Conservation (phyloP, 2,113 vertebrate genomes). For the Pseudorectes ferrugineus region DNA sequence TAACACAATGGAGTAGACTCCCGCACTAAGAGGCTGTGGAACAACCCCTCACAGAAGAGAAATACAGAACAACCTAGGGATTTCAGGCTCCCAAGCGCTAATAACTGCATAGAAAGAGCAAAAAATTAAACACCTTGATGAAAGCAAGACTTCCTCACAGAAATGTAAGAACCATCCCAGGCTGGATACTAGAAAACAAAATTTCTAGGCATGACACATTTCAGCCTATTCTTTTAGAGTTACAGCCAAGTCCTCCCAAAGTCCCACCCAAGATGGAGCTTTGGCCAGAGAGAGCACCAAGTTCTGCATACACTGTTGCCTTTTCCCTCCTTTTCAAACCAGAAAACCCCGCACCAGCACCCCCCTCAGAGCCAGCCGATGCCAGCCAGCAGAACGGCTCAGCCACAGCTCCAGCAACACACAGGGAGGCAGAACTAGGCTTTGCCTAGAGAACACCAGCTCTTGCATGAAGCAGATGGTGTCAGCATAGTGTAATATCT, state of each 20-base stretch:
- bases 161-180: neutral
- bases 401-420: neutral
- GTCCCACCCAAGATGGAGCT: neutral
- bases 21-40: neutral
- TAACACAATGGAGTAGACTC: neutral
- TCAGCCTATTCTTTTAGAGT: neutral
- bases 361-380: fast-evolving
- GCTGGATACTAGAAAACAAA: neutral
- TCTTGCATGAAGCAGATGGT: neutral
- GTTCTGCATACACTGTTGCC: neutral
- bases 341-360: neutral
- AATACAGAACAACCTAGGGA: neutral
- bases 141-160: neutral
- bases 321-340: neutral
- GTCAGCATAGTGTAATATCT: neutral
- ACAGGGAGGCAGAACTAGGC: neutral
- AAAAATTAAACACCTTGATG: neutral
- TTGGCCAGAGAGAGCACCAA: neutral
- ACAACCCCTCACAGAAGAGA: neutral
- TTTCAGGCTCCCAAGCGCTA: neutral
- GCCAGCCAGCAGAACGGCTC: neutral
- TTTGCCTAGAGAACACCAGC: neutral
- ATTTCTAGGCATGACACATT: neutral
- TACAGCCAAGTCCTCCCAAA: neutral
- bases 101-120: neutral